Evolutionary conservation across 2,113 vertebrate species (phyloP).

Genomic region (Patagioenas fasciata): DNA sequence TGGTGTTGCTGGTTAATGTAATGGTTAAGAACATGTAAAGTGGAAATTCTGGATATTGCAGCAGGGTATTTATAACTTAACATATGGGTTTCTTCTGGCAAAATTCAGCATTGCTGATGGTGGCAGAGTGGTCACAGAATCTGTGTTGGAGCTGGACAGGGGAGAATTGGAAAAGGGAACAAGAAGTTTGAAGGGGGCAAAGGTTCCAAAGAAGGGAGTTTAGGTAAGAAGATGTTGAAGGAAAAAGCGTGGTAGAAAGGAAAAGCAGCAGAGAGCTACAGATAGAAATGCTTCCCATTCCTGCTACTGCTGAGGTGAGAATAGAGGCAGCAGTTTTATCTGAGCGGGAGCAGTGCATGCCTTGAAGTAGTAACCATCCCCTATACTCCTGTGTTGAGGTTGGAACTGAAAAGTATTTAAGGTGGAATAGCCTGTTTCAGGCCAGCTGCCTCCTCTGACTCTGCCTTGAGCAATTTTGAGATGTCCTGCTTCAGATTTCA

Average conservation of each 20-base stretch:
- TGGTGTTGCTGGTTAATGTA: not conserved
- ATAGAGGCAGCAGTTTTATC: not conserved
- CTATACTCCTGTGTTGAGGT: not conserved
- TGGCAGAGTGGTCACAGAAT: not conserved
- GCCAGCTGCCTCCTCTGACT: not conserved
- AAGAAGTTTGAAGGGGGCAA: not conserved
- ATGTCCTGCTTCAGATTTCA: not conserved
- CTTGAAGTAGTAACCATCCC: fast-evolving
- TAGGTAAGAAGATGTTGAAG: not conserved
- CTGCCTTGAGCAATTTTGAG: not conserved
- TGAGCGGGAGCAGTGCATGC: not conserved
- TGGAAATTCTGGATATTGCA: not conserved
- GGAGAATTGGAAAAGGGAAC: not conserved
- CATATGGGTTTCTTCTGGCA: not conserved
- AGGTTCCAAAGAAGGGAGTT: not conserved
- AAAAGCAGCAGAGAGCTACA: not conserved
- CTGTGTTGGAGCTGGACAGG: too few species aligned
- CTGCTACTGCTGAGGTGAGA: not conserved
- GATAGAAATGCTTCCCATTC: not conserved
- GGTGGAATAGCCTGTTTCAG: too few species aligned
- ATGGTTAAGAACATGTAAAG: not conserved
- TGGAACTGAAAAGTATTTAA: fast-evolving
- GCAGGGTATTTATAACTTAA: not conserved
- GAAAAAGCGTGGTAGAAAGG: not conserved
- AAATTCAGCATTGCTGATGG: not conserved